phyloP scores from a whole-genome alignment of 2,888 invertebrate genomes.

The Lordiphosa andalusiaca region DNA sequence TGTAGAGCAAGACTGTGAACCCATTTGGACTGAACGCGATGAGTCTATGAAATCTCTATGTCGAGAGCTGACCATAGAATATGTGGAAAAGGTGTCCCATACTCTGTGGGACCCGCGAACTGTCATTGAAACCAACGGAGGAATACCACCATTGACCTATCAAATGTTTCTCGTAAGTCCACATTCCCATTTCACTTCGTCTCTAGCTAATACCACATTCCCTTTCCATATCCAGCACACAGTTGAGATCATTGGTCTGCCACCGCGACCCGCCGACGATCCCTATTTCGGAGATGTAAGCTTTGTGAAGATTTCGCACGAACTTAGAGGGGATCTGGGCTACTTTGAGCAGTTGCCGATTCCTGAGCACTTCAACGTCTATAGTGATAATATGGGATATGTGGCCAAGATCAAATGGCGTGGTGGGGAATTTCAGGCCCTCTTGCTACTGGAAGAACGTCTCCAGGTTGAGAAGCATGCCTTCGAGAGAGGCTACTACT shows the following conservation, averaged over 20 bases:
- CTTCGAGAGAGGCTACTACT: slow-evolving; percentile 82
- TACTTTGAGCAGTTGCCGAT: slow-evolving; percentile 82
- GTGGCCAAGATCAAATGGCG: slow-evolving; percentile 82
- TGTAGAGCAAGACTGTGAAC: slow-evolving; percentile 87
- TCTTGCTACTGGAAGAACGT: slow-evolving; percentile 83
- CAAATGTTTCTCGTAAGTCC: slow-evolving; percentile 84
- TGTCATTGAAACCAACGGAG: slow-evolving; percentile 85
- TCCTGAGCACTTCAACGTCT: slow-evolving; percentile 83
- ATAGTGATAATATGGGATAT: slow-evolving; percentile 79
- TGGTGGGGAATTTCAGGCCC: slow-evolving; percentile 85
- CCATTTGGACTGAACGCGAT: slow-evolving; percentile 85
- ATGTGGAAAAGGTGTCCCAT: slow-evolving; percentile 85
- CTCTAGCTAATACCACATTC: background rate
- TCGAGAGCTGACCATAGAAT: slow-evolving; percentile 82
- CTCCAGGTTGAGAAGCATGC: slow-evolving; percentile 83
- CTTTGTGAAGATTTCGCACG: slow-evolving; percentile 81
- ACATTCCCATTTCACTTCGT: no score
- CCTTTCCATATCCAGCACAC: slow-evolving; percentile 81
- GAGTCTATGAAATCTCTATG: slow-evolving; percentile 83
- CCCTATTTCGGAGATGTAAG: slow-evolving; percentile 80
- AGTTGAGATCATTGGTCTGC: slow-evolving; percentile 83
- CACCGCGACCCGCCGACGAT: slow-evolving; percentile 82
- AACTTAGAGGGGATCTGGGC: slow-evolving; percentile 81
- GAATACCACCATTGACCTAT: slow-evolving; percentile 86
- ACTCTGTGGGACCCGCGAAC: slow-evolving; percentile 86